A percentile compares a stretch with the other conserved stretches of the same genome.
These are phyloP conservation scores for Phengaris alcon DNA, from an alignment of 2,888 invertebrate genomes.

Conservation along the genomic window DNA sequence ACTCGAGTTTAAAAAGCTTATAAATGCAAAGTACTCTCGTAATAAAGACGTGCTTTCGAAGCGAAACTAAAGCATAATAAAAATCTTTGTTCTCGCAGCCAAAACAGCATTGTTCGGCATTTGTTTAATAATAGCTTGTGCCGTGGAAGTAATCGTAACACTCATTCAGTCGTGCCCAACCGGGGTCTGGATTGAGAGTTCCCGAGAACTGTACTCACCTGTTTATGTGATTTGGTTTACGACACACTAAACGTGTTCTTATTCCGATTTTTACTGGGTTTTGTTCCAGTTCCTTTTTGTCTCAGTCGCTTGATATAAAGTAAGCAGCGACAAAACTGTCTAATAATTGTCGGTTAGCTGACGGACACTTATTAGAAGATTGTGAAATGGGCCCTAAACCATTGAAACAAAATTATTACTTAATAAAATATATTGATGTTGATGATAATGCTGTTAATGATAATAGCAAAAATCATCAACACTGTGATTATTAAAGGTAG, in stretches of 20 bases:
- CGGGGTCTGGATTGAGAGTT: conserved; percentile 51
- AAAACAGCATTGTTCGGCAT: conserved; percentile 72
- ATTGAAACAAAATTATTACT: too few relatives aligned
- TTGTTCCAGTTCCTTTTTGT: background rate
- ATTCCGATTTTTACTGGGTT: conserved; percentile 13
- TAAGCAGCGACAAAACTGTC: too few relatives aligned
- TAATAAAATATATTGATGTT: too few relatives aligned
- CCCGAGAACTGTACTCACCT: conserved; percentile 2
- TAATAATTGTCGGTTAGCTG: too few relatives aligned
- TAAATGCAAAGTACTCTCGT: conserved; percentile 51
- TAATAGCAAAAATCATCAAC: too few relatives aligned
- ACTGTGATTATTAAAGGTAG: too few relatives aligned
- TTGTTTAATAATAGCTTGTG: conserved; percentile 61
- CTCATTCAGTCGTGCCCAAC: conserved; percentile 61
- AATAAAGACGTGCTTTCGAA: conserved; percentile 56
- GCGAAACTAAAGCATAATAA: conserved; percentile 57
- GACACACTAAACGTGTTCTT: background rate
- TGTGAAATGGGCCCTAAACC: too few relatives aligned
- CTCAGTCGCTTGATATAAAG: background rate
- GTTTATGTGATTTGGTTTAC: background rate
- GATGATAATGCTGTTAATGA: too few relatives aligned
- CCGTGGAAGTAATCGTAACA: conserved; percentile 28
- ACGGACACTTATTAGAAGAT: too few relatives aligned
- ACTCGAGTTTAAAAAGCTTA: conserved; percentile 46
- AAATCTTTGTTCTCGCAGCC: conserved; percentile 73